These are phyloP conservation scores for Sinocyclocheilus grahami DNA, from an alignment of 2,113 vertebrate genomes.

Conservation along the genomic window DNA sequence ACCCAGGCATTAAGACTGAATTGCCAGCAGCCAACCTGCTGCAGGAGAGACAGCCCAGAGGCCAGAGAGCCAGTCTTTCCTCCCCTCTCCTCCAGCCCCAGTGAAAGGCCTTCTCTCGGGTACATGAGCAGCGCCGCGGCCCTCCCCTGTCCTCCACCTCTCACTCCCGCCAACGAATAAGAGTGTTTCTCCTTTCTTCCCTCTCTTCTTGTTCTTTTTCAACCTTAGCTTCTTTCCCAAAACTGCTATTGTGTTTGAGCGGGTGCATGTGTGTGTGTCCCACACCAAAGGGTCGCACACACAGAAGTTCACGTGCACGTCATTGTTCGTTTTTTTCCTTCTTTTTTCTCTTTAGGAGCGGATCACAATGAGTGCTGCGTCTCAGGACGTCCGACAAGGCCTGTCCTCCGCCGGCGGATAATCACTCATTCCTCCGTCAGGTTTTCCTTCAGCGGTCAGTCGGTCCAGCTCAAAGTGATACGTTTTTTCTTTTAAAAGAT, in stretches of 20 bases:
- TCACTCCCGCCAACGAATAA: slow-evolving; percentile 48
- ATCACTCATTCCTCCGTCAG: slow-evolving; percentile 30
- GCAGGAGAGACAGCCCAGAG: slow-evolving; percentile 90
- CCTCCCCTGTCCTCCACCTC: slow-evolving; percentile 63
- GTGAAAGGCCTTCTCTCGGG: slow-evolving; percentile 85
- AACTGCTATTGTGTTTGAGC: slow-evolving; percentile 69
- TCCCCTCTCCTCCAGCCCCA: slow-evolving; percentile 88
- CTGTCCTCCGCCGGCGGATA: slow-evolving; percentile 27
- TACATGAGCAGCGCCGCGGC: slow-evolving; percentile 78
- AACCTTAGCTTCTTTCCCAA: slow-evolving; percentile 64
- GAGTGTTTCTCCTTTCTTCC: slow-evolving; percentile 54
- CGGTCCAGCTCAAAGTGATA: slow-evolving; percentile 12
- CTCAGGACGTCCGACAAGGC: slow-evolving; percentile 34
- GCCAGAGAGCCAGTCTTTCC: slow-evolving; percentile 83
- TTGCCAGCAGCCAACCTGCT: slow-evolving; percentile 94
- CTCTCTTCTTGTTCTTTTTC: slow-evolving; percentile 63
- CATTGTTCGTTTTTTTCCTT: slow-evolving; percentile 55
- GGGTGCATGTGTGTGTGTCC: slow-evolving; percentile 57
- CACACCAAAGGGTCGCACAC: slow-evolving; percentile 31
- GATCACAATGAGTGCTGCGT: slow-evolving; percentile 2
- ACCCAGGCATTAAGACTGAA: slow-evolving; percentile 96
- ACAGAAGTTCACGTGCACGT: slow-evolving; percentile 49
- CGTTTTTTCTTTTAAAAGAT: slow-evolving; percentile 2
- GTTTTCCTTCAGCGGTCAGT: slow-evolving; percentile 21
- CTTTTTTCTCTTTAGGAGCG: neutral